Evolutionary conservation across 1,140 invertebrate species (phyloP).

Genomic region (Nylanderia fulva): DNA sequence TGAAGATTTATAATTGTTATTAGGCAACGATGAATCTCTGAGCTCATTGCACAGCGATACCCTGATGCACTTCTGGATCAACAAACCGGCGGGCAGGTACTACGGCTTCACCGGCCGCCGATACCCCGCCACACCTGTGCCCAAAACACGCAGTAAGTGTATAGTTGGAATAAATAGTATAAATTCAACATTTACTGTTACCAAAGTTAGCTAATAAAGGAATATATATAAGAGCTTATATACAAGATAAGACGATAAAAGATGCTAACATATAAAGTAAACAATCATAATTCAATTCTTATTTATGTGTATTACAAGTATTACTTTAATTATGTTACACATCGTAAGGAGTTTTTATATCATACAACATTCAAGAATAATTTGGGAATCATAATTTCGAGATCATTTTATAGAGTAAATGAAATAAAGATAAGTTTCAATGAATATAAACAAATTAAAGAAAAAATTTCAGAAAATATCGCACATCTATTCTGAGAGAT

Average conservation of each 20-base stretch:
- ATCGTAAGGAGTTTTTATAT: neutral
- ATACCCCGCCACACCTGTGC: slow-evolving; percentile 79
- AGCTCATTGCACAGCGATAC: slow-evolving; percentile 15
- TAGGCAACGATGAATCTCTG: slow-evolving; percentile 47
- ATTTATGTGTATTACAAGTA: no score
- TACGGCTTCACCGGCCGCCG: slow-evolving; percentile 80
- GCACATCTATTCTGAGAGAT: no score
- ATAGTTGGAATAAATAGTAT: neutral
- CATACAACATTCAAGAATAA: neutral
- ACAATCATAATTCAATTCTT: no score
- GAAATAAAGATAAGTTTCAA: neutral
- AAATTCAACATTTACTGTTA: slow-evolving; percentile 15
- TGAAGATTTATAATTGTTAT: no score
- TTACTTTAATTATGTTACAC: neutral
- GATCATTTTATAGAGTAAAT: neutral
- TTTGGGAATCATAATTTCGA: neutral
- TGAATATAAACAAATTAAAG: neutral
- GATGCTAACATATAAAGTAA: neutral
- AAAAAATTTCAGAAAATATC: slow-evolving; percentile 2
- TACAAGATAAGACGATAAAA: neutral
- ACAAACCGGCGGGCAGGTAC: slow-evolving; percentile 82
- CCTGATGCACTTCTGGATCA: slow-evolving; percentile 84
- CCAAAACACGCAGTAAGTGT: slow-evolving; percentile 78
- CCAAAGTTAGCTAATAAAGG: neutral
- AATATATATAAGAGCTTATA: neutral